Percentiles rank a stretch among this genome's conserved stretches.
These are phyloP conservation scores for Physella acuta DNA, from an alignment of 1,140 invertebrate genomes.

Conservation along the genomic window DNA sequence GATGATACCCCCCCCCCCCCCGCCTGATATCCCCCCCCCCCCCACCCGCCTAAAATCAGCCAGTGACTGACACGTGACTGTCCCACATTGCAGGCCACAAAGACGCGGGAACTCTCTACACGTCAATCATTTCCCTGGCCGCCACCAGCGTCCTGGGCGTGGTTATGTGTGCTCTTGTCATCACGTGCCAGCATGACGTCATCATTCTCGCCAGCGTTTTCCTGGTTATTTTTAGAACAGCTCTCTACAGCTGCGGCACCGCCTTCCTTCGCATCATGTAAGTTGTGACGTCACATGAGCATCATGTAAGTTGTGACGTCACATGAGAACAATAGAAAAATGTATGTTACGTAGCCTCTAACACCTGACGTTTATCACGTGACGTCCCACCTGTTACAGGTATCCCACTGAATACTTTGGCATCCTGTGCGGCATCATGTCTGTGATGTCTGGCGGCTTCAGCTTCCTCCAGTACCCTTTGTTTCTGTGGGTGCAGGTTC, in stretches of 20 bases:
- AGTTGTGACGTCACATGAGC: too few relatives aligned
- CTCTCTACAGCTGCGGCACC: constrained; percentile 11
- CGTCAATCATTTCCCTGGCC: neutral
- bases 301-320: too few relatives aligned
- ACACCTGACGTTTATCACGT: too few relatives aligned
- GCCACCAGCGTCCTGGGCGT: constrained; percentile 8
- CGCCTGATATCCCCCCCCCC: too few relatives aligned
- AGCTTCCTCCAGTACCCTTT: constrained; percentile 12
- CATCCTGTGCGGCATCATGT: constrained; percentile 13
- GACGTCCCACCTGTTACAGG: too few relatives aligned
- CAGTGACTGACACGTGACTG: too few relatives aligned
- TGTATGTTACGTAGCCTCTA: too few relatives aligned
- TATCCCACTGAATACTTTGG: constrained; percentile 6
- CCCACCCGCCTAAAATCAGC: too few relatives aligned
- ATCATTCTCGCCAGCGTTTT: neutral
- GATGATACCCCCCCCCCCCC: too few relatives aligned
- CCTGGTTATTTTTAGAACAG: constrained; percentile 9
- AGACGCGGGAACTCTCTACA: neutral
- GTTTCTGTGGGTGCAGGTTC: constrained; percentile 4
- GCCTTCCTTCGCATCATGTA: constrained; percentile 14
- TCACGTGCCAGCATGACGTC: neutral
- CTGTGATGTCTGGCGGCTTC: neutral
- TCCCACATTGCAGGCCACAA: too few relatives aligned
- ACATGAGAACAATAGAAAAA: too few relatives aligned
- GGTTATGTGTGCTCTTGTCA: neutral